A percentile compares a stretch with the other conserved stretches of the same genome.
Evolutionary conservation across 2,888 invertebrate species (phyloP).

Genomic region (Fragum whitleyi): DNA sequence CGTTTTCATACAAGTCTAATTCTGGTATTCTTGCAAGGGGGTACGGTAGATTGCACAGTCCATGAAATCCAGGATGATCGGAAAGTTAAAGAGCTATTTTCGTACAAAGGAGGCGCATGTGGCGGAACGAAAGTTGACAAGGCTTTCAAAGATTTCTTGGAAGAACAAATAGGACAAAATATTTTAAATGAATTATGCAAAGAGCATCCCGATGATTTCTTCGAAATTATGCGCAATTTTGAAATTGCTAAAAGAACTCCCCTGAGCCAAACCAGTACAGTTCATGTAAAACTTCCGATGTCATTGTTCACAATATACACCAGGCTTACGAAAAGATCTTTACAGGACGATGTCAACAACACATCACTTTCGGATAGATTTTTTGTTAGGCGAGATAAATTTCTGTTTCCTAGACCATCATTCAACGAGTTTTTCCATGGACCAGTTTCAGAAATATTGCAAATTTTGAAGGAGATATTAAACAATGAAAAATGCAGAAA

Average conservation of each 20-base stretch:
- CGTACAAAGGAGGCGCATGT: slow-evolving; percentile 45
- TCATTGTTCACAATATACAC: neutral
- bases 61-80: slow-evolving; percentile 42
- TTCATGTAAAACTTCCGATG: neutral
- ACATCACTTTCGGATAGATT: neutral
- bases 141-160: slow-evolving; percentile 46
- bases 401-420: neutral
- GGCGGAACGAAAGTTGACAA: slow-evolving; percentile 52
- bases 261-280: neutral
- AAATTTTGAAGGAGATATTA: neutral
- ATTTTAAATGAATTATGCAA: neutral
- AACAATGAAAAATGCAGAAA: neutral
- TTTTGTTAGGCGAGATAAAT: neutral
- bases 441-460: neutral
- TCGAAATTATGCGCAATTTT: neutral
- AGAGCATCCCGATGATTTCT: neutral
- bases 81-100: slow-evolving; percentile 42
- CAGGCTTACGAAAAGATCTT: neutral
- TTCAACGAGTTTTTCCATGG: neutral
- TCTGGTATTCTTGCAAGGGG: too few species aligned
- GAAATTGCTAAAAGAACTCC: neutral
- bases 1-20: too few species aligned
- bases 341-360: neutral
- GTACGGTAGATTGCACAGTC: slow-evolving; percentile 53
- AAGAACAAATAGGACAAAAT: slow-evolving; percentile 30